Evolutionary conservation across 2,113 vertebrate genomes (phyloP).

Genomic region (Pygoscelis adeliae): DNA sequence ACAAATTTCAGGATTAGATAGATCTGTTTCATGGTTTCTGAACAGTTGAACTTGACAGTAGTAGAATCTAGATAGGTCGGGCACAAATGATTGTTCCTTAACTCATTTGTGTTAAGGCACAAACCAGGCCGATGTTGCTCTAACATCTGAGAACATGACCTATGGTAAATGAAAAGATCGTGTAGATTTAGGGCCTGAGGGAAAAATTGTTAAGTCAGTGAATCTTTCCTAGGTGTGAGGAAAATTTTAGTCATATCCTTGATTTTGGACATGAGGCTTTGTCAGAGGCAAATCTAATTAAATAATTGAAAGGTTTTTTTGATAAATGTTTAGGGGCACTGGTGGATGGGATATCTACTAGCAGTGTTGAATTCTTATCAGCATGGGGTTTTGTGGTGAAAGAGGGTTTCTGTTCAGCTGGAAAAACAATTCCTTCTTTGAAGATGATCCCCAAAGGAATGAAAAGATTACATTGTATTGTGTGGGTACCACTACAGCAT

Average conservation of each 20-base stretch:
- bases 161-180: background rate
- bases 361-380: background rate
- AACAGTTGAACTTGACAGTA: background rate
- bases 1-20: background rate
- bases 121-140: background rate
- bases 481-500: background rate
- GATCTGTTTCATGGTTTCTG: background rate
- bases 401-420: background rate
- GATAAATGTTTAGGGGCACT: background rate
- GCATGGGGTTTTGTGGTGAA: background rate
- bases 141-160: background rate
- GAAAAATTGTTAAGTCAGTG: background rate
- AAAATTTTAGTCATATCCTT: background rate
- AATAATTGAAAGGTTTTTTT: background rate
- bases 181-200: background rate
- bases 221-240: background rate
- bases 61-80: background rate
- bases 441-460: background rate
- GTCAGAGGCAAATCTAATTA: background rate
- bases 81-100: background rate
- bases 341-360: background rate
- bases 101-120: background rate
- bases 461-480: background rate
- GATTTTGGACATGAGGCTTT: background rate
- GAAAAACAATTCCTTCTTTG: slow-evolving; percentile 16